These are phyloP conservation scores for Drosophila subsilvestris DNA, from an alignment of 2,888 invertebrate genomes.

Conservation along the genomic window DNA sequence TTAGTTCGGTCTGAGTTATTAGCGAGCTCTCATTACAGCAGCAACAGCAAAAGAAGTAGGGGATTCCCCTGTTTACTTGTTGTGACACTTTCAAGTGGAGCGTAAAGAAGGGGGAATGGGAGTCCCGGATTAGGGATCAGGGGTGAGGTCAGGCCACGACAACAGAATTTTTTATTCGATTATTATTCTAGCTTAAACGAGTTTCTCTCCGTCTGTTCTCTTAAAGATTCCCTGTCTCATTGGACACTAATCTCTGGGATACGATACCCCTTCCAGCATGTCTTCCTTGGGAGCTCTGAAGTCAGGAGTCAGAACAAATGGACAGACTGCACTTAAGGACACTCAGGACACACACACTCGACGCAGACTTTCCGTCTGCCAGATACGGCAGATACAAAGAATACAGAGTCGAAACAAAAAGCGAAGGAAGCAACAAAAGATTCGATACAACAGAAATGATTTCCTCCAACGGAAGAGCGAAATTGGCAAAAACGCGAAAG, in stretches of 20 bases:
- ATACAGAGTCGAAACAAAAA: conserved; percentile 33
- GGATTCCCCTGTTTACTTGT: conserved; percentile 59
- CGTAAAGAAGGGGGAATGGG: conserved; percentile 12
- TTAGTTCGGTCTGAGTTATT: conserved; percentile 62
- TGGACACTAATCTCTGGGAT: conserved; percentile 63
- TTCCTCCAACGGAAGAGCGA: conserved; percentile 68
- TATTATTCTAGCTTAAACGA: conserved; percentile 49
- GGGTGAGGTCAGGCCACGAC: conserved; percentile 10
- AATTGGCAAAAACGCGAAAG: conserved; percentile 65
- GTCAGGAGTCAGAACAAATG: conserved; percentile 39
- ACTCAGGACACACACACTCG: conserved; percentile 41
- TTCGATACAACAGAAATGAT: conserved; percentile 78
- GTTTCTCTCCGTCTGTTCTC: conserved; percentile 12
- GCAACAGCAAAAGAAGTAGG: background rate
- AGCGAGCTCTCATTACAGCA: conserved; percentile 54
- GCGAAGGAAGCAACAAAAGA: conserved; percentile 72
- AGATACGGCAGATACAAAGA: conserved; percentile 32
- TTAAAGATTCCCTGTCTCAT: conserved; percentile 42
- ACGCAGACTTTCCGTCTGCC: conserved; percentile 36
- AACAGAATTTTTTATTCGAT: conserved; percentile 45
- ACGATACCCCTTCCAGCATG: background rate
- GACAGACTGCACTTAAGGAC: conserved; percentile 69
- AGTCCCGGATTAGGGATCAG: conserved; percentile 6
- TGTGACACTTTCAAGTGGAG: conserved; percentile 63
- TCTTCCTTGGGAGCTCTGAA: conserved; percentile 15